These are phyloP conservation scores for Nomada hirtipes DNA, from an alignment of 2,888 invertebrate genomes.

Conservation along the genomic window DNA sequence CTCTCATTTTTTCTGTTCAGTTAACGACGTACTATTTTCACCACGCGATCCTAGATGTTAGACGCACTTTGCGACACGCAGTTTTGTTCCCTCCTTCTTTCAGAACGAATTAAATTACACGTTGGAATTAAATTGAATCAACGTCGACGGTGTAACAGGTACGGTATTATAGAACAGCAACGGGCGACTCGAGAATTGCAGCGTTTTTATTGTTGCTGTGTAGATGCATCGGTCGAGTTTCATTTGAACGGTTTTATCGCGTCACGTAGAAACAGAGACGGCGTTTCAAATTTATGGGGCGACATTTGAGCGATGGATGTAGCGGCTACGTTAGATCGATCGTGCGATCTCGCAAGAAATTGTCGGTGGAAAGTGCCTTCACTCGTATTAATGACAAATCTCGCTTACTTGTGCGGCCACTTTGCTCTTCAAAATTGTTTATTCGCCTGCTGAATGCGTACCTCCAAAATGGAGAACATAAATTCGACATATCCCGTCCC, in stretches of 20 bases:
- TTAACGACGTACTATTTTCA: not conserved
- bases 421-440: not conserved
- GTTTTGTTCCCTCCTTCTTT: not conserved
- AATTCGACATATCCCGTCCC: too few species aligned
- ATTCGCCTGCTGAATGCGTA: constrained; percentile 10
- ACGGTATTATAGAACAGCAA: not conserved
- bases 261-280: not conserved
- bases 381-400: constrained; percentile 13
- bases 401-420: not conserved
- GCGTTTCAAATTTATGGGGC: constrained; percentile 6
- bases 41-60: not conserved
- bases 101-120: not conserved
- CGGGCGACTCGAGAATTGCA: not conserved
- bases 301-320: constrained; percentile 5
- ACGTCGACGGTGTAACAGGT: not conserved
- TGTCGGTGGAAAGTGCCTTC: constrained; percentile 46
- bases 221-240: constrained; percentile 28
- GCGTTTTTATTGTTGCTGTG: constrained; percentile 2
- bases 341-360: constrained; percentile 11
- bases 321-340: constrained; percentile 10
- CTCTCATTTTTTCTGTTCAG: not conserved
- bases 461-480: not conserved
- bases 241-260: constrained; percentile 37
- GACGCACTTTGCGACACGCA: not conserved
- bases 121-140: not conserved